Evolutionary conservation across 1,140 invertebrate species (phyloP).

Genomic region (Littorina saxatilis): DNA sequence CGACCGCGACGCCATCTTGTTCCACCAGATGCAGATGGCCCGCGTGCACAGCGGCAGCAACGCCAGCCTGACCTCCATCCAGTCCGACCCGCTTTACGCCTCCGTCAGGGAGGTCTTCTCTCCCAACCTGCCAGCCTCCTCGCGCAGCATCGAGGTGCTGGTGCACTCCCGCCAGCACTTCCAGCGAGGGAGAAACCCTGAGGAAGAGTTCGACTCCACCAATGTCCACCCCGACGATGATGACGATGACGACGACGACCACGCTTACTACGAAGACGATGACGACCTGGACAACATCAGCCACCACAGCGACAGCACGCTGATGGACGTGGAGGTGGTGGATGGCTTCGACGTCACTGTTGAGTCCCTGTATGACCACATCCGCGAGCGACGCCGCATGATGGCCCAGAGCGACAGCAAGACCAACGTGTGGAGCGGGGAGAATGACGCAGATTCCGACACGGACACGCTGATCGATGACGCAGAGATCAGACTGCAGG

Average conservation of each 20-base stretch:
- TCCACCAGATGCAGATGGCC: conserved; percentile 71
- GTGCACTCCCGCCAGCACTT: conserved; percentile 51
- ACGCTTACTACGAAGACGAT: conserved; percentile 12
- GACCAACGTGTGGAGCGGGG: background rate
- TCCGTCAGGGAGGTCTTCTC: conserved; percentile 52
- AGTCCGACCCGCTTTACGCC: conserved; percentile 65
- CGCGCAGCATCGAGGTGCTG: conserved; percentile 71
- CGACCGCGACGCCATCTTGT: conserved; percentile 69
- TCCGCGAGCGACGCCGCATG: background rate
- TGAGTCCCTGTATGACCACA: conserved; percentile 22
- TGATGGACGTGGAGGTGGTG: conserved; percentile 37
- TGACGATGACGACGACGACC: background rate
- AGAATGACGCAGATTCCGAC: background rate
- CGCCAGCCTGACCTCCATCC: conserved; percentile 65
- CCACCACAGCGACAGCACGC: conserved; percentile 23
- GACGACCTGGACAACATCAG: background rate
- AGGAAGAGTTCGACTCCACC: no score
- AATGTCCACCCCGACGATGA: conserved; percentile 1
- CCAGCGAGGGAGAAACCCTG: background rate
- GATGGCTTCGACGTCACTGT: conserved; percentile 17
- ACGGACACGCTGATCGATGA: conserved; percentile 10
- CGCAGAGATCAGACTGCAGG: background rate
- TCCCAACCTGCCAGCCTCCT: conserved; percentile 48
- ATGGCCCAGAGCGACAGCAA: background rate
- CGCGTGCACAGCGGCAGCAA: conserved; percentile 59